phyloP scores from a whole-genome alignment of 2,113 vertebrate genomes.

The Eonycteris spelaea region DNA sequence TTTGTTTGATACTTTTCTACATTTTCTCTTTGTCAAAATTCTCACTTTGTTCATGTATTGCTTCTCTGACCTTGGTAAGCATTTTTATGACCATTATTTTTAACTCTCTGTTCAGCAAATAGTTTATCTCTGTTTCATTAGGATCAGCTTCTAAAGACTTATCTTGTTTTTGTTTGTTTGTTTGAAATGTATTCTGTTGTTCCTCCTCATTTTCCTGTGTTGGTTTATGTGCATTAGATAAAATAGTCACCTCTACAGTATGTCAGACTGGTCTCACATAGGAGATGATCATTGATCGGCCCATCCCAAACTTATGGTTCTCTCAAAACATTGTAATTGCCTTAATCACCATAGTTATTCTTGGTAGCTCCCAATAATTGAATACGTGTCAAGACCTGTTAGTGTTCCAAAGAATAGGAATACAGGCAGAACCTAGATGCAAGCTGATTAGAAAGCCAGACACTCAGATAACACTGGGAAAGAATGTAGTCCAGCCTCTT shows the following conservation, averaged over 20 bases:
- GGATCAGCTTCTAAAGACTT: background rate
- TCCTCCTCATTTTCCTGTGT: background rate
- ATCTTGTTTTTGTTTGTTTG: background rate
- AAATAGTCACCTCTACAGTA: background rate
- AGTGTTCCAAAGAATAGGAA: background rate
- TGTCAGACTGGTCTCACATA: background rate
- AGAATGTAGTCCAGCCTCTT: background rate
- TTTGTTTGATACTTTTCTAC: background rate
- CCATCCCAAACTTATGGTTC: background rate
- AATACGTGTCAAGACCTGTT: background rate
- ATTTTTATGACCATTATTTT: background rate
- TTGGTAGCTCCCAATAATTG: background rate
- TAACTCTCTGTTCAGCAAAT: background rate
- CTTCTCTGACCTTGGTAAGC: background rate
- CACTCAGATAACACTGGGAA: background rate
- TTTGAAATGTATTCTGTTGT: background rate
- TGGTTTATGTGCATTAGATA: background rate
- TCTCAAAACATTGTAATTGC: background rate
- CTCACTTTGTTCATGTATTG: background rate
- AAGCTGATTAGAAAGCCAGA: background rate
- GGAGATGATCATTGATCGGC: background rate
- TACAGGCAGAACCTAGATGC: background rate
- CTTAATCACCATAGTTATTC: background rate
- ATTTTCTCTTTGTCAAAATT: background rate
- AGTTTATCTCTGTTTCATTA: background rate